A percentile compares a stretch with the other conserved stretches of the same genome.
Conservation (phyloP, 2,113 vertebrate genomes). For the Caranx ignobilis region DNA sequence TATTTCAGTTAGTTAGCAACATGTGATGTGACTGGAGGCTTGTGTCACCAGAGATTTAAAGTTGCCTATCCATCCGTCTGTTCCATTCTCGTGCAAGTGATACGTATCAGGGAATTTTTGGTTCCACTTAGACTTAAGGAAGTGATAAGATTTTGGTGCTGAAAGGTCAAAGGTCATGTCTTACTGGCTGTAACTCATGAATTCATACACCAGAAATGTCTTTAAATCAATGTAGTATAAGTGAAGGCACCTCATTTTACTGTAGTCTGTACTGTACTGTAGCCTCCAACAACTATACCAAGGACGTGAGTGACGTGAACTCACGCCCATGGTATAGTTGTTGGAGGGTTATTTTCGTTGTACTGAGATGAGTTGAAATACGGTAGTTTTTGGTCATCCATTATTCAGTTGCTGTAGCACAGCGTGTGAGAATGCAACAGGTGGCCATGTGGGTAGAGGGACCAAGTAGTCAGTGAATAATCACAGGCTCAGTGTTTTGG, state of each 20-base stretch:
- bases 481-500: not conserved
- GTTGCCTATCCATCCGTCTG: too few relatives aligned
- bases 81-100: too few relatives aligned
- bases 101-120: too few relatives aligned
- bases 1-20: not conserved
- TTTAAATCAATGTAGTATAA: not conserved
- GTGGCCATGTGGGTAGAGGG: slow-evolving; percentile 41
- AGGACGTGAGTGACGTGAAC: not conserved
- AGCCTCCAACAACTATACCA: not conserved
- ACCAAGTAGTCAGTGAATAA: not conserved
- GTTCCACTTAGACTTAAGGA: too few relatives aligned
- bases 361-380: not conserved
- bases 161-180: too few relatives aligned
- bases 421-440: slow-evolving; percentile 28
- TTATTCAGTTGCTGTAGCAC: not conserved
- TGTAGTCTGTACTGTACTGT: not conserved
- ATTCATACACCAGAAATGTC: too few relatives aligned
- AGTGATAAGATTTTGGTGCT: too few relatives aligned
- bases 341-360: not conserved
- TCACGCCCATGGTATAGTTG: not conserved
- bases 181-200: too few relatives aligned
- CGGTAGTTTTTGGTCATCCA: slow-evolving; percentile 2
- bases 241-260: not conserved
- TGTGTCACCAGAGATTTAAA: too few relatives aligned
- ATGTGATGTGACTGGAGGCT: too few relatives aligned